phyloP scores from a whole-genome alignment of 2,797 vertebrate species.

The Cryptoblepharus egeriae region DNA sequence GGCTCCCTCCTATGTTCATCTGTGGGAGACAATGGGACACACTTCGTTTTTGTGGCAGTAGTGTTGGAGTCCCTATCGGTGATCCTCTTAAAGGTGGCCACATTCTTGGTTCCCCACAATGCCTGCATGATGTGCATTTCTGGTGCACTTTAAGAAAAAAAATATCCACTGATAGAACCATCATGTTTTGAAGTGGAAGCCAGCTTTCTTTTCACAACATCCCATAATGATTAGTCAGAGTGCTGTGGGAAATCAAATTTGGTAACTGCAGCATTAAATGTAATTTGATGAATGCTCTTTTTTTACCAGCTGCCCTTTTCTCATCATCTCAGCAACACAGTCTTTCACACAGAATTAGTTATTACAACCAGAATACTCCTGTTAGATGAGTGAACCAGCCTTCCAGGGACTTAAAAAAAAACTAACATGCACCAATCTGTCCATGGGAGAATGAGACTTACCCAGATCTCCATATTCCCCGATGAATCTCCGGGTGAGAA shows the following conservation, averaged over 20 bases:
- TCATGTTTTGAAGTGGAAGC: no score
- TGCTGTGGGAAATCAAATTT: background rate
- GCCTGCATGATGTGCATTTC: background rate
- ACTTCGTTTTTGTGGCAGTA: background rate
- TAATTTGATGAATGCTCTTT: no score
- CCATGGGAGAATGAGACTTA: constrained; percentile 64
- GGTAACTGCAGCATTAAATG: no score
- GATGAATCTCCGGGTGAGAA: constrained; percentile 89
- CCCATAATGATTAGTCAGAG: no score
- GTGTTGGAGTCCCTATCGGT: background rate
- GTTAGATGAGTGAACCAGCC: background rate
- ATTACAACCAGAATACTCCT: background rate
- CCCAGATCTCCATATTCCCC: constrained; percentile 91
- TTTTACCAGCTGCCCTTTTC: background rate
- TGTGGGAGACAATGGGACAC: no score
- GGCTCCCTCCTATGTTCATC: background rate
- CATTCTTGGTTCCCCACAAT: background rate
- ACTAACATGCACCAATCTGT: background rate
- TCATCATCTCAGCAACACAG: background rate
- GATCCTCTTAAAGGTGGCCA: no score
- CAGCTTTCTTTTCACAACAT: no score
- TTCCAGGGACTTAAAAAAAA: background rate
- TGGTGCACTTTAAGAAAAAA: no score
- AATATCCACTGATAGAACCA: no score
- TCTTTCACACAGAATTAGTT: background rate